Evolutionary conservation across 2,113 vertebrate genomes (phyloP).

Genomic region (Anthoscopus minutus): DNA sequence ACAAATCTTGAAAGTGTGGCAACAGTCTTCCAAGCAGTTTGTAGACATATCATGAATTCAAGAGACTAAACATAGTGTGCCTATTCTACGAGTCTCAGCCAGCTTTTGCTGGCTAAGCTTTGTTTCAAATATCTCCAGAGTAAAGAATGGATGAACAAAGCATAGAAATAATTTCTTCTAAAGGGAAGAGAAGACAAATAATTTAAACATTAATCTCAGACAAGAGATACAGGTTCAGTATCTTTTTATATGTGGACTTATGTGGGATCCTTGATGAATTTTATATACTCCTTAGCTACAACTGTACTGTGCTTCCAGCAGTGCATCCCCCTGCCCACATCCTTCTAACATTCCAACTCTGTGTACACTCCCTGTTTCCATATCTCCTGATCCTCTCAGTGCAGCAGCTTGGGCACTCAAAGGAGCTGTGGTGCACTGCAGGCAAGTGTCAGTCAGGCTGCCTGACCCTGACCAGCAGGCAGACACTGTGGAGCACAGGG

Average conservation of each 20-base stretch:
- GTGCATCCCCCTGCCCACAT: not conserved
- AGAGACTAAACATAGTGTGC: not conserved
- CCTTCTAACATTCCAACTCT: not conserved
- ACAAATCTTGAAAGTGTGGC: not conserved
- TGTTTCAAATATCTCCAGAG: not conserved
- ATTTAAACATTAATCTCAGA: not conserved
- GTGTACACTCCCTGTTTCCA: not conserved
- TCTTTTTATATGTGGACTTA: not conserved
- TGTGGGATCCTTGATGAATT: not conserved
- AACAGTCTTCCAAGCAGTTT: not conserved
- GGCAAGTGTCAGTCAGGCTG: not conserved
- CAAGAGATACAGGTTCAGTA: not conserved
- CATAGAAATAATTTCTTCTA: not conserved
- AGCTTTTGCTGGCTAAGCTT: not conserved
- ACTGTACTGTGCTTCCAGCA: not conserved
- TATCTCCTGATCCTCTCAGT: not conserved
- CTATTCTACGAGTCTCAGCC: not conserved
- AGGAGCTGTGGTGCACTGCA: not conserved
- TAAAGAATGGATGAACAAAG: not conserved
- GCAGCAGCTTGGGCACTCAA: not conserved
- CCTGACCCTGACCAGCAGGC: not conserved
- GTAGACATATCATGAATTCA: not conserved
- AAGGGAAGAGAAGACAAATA: not conserved
- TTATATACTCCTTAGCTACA: not conserved
- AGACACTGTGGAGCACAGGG: not conserved